Conservation (phyloP, 2,113 vertebrate species). For the Urocolius indicus region DNA sequence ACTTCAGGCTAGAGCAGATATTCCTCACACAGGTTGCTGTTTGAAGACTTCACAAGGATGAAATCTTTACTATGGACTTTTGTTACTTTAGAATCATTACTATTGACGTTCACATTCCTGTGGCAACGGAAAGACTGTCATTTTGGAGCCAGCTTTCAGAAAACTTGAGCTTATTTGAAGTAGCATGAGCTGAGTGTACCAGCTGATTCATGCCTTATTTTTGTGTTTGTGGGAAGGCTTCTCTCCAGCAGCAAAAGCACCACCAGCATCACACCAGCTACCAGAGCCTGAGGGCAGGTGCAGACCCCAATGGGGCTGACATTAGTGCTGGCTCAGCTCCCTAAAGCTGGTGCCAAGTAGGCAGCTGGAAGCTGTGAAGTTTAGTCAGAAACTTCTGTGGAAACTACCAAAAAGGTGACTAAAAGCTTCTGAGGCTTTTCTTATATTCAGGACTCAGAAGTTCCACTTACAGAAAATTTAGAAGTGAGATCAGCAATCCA, state of each 20-base stretch:
- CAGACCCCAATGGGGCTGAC: not conserved
- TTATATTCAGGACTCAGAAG: not conserved
- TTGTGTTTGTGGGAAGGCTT: not conserved
- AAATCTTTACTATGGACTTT: not conserved
- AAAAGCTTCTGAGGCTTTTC: not conserved
- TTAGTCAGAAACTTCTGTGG: not conserved
- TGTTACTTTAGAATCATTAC: not conserved
- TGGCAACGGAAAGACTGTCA: not conserved
- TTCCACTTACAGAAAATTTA: not conserved
- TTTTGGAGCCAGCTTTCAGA: not conserved
- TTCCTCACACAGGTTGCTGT: not conserved
- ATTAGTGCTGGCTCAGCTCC: not conserved
- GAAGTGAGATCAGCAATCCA: not conserved
- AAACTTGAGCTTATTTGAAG: not conserved
- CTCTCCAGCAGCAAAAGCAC: not conserved
- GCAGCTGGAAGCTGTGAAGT: not conserved
- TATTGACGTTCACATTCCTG: not conserved
- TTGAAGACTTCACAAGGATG: not conserved
- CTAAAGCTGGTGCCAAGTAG: not conserved
- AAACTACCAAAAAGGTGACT: not conserved
- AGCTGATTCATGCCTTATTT: not conserved
- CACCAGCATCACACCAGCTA: not conserved
- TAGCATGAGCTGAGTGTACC: not conserved
- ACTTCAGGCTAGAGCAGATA: not conserved
- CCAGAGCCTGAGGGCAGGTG: fast-evolving